A percentile compares a stretch with the other conserved stretches of the same genome.
Conservation (phyloP, 1,140 invertebrate species). For the Arion vulgaris region DNA sequence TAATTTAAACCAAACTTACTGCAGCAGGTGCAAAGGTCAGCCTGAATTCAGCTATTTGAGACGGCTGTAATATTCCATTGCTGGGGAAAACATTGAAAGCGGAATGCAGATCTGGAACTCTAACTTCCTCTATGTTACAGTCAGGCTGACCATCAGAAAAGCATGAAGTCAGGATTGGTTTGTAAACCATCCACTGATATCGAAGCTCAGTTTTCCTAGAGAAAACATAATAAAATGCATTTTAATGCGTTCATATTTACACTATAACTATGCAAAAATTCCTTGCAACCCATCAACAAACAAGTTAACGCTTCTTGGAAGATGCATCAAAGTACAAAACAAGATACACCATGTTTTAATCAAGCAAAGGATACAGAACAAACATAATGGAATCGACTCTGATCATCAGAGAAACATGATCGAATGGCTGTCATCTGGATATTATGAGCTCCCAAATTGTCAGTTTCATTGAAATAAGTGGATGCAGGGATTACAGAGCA, state of each 20-base stretch:
- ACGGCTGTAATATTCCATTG: slow-evolving; percentile 58
- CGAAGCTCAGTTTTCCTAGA: slow-evolving; percentile 67
- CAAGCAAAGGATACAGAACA: too few species aligned
- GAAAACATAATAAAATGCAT: slow-evolving; percentile 14
- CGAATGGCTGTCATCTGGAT: too few species aligned
- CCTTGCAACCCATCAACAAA: too few species aligned
- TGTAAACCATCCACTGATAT: slow-evolving; percentile 70
- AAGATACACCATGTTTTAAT: too few species aligned
- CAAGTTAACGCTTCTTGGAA: too few species aligned
- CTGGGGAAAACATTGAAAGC: slow-evolving; percentile 68
- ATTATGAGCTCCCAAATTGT: too few species aligned
- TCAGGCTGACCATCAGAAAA: slow-evolving; percentile 20
- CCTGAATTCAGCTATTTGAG: slow-evolving; percentile 58
- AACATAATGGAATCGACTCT: too few species aligned
- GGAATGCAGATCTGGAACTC: slow-evolving; percentile 64
- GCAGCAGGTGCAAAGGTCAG: slow-evolving; percentile 69
- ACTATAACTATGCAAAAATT: neutral
- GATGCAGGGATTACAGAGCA: too few species aligned
- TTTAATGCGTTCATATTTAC: neutral
- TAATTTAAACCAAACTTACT: slow-evolving; percentile 55
- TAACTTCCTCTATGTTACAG: slow-evolving; percentile 37
- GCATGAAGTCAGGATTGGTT: slow-evolving; percentile 61
- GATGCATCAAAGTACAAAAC: too few species aligned
- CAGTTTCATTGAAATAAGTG: too few species aligned
- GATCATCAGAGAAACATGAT: too few species aligned